A percentile compares a stretch with the other conserved stretches of the same genome.
phyloP scores from a whole-genome alignment of 2,113 vertebrate species.

The Pygathrix nemaeus region DNA sequence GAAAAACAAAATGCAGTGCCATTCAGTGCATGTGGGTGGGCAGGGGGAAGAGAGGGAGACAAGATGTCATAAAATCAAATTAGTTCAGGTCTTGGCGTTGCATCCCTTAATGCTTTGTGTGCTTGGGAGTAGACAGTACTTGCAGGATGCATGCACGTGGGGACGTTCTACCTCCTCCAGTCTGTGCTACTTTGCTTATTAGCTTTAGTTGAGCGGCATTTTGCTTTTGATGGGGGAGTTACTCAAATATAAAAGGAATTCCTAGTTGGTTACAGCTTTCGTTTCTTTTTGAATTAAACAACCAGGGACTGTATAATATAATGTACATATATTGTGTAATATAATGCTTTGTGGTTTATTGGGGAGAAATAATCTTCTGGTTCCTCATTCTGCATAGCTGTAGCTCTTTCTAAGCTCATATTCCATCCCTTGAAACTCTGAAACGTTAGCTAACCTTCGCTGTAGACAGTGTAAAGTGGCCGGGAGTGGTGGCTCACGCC shows the following conservation, averaged over 20 bases:
- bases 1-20: neutral
- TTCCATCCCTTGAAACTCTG: slow-evolving; percentile 43
- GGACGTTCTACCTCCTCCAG: neutral
- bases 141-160: rapidly evolving
- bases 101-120: neutral
- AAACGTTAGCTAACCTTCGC: slow-evolving; percentile 18
- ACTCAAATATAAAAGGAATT: slow-evolving; percentile 29
- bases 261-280: neutral
- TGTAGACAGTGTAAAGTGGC: no score
- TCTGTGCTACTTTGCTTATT: neutral
- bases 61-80: neutral
- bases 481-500: no score
- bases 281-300: slow-evolving; percentile 33
- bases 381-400: slow-evolving; percentile 29
- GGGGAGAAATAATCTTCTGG: neutral
- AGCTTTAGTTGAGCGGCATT: neutral
- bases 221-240: neutral
- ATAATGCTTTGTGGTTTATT: slow-evolving; percentile 47
- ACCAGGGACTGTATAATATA: neutral
- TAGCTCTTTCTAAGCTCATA: slow-evolving; percentile 47
- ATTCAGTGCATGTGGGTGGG: neutral
- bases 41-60: neutral
- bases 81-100: neutral
- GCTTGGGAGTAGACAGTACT: rapidly evolving
- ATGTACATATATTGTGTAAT: neutral